phyloP scores from a whole-genome alignment of 2,113 vertebrate genomes.

The Mugil cephalus region DNA sequence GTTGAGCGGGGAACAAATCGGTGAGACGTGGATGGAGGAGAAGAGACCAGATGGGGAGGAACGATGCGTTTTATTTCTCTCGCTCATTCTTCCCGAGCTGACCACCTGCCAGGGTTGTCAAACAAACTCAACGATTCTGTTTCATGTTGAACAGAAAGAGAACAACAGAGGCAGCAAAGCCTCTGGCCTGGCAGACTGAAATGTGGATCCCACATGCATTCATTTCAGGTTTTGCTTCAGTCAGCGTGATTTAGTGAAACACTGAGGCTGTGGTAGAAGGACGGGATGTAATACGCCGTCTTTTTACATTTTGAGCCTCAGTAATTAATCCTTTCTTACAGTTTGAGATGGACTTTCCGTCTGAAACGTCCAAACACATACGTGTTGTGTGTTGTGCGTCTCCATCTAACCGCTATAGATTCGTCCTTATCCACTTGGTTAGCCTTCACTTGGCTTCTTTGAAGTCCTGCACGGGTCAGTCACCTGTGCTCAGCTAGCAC shows the following conservation, averaged over 20 bases:
- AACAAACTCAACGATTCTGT: constrained; percentile 38
- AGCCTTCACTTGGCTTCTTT: too few species aligned
- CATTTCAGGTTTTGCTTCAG: constrained; percentile 3
- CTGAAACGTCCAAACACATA: too few species aligned
- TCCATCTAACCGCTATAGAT: neutral
- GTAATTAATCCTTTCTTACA: too few species aligned
- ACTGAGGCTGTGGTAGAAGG: too few species aligned
- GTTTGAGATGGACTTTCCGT: neutral
- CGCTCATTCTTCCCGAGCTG: constrained; percentile 5
- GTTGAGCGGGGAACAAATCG: constrained; percentile 25
- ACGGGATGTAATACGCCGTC: neutral
- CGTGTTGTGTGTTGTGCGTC: too few species aligned
- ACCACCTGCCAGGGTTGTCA: constrained; percentile 36
- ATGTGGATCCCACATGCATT: neutral
- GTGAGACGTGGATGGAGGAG: constrained; percentile 7
- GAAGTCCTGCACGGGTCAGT: too few species aligned
- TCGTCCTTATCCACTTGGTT: too few species aligned
- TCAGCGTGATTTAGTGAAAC: constrained; percentile 2
- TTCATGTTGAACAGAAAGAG: constrained; percentile 42
- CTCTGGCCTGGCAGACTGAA: neutral
- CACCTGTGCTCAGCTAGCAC: too few species aligned
- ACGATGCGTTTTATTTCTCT: neutral
- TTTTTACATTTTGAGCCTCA: neutral
- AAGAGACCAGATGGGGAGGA: neutral
- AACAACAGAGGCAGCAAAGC: constrained; percentile 17